Conservation (phyloP, 2,113 vertebrate genomes). For the Megalops atlanticus region DNA sequence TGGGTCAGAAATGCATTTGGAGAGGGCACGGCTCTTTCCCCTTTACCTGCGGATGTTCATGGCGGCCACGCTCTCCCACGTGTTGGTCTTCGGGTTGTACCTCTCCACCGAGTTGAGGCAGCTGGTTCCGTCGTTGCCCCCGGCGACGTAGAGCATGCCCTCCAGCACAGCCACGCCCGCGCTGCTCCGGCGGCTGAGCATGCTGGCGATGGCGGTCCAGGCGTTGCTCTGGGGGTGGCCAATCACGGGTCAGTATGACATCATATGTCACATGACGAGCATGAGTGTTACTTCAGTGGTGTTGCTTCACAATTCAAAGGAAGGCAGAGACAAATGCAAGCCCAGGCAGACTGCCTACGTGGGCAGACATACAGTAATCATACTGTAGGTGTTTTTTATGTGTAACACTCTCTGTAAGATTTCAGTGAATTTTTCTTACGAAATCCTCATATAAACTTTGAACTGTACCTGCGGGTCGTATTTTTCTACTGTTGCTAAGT, state of each 20-base stretch:
- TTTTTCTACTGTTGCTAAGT: slow-evolving; percentile 94
- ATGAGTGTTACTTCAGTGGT: not conserved
- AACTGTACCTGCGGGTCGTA: slow-evolving; percentile 90
- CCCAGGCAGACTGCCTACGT: no score
- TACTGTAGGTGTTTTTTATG: no score
- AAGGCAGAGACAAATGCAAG: not conserved
- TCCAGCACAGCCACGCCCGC: slow-evolving; percentile 92
- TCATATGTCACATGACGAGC: no score
- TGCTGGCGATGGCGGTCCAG: slow-evolving; percentile 90
- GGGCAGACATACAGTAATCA: no score
- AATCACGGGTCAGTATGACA: slow-evolving; percentile 6
- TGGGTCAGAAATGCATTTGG: no score
- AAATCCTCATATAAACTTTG: not conserved
- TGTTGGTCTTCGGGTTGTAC: slow-evolving; percentile 91
- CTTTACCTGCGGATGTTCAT: slow-evolving; percentile 96
- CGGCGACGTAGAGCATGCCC: slow-evolving; percentile 91
- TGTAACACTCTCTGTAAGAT: no score
- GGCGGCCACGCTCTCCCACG: slow-evolving; percentile 92
- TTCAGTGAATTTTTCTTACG: not conserved
- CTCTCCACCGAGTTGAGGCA: slow-evolving; percentile 96
- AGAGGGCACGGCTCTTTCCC: no score
- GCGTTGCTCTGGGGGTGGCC: slow-evolving; percentile 77
- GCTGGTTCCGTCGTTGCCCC: slow-evolving; percentile 92
- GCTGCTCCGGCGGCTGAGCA: slow-evolving; percentile 93
- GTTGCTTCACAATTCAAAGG: not conserved